A percentile compares a stretch with the other conserved stretches of the same genome.
Evolutionary conservation across 2,797 vertebrate genomes (phyloP).

Genomic region (Lates japonicus): DNA sequence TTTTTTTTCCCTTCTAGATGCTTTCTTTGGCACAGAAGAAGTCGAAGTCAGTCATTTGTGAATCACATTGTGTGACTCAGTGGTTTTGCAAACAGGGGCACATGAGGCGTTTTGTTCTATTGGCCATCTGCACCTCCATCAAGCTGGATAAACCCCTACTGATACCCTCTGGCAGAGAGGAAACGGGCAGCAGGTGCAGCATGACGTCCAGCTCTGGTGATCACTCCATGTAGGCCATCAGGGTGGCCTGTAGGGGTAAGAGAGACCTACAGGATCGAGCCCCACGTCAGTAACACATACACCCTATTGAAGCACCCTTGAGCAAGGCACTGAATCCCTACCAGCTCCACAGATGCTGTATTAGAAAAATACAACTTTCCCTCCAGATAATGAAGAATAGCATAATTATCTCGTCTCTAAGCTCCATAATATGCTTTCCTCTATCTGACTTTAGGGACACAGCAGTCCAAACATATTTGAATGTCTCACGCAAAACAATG

Average conservation of each 20-base stretch:
- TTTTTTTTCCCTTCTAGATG: slow-evolving; percentile 34
- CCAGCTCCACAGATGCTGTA: slow-evolving; percentile 37
- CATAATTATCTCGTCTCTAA: slow-evolving; percentile 21
- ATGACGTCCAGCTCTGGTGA: slow-evolving; percentile 60
- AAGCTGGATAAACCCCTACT: slow-evolving; percentile 65
- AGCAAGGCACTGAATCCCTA: slow-evolving; percentile 38
- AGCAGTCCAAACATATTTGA: slow-evolving; percentile 19
- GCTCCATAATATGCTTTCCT: slow-evolving; percentile 16
- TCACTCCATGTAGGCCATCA: slow-evolving; percentile 40
- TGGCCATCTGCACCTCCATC: slow-evolving; percentile 74
- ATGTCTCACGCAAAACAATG: slow-evolving; percentile 21
- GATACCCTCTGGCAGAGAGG: slow-evolving; percentile 65
- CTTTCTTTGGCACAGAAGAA: slow-evolving; percentile 56
- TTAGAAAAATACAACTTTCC: slow-evolving; percentile 3
- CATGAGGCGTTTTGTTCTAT: slow-evolving; percentile 58
- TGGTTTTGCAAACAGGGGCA: slow-evolving; percentile 63
- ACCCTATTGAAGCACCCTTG: slow-evolving; percentile 18
- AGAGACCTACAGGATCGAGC: slow-evolving; percentile 23
- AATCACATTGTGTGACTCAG: slow-evolving; percentile 72
- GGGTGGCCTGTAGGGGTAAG: slow-evolving; percentile 13
- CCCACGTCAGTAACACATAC: slow-evolving; percentile 2
- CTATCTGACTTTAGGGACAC: slow-evolving; percentile 6
- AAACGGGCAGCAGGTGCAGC: slow-evolving; percentile 66
- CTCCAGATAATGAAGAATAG: slow-evolving; percentile 2
- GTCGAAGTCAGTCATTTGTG: slow-evolving; percentile 68